Evolutionary conservation across 2,888 invertebrate species (phyloP).

Genomic region (Pristionchus exspectatus): DNA sequence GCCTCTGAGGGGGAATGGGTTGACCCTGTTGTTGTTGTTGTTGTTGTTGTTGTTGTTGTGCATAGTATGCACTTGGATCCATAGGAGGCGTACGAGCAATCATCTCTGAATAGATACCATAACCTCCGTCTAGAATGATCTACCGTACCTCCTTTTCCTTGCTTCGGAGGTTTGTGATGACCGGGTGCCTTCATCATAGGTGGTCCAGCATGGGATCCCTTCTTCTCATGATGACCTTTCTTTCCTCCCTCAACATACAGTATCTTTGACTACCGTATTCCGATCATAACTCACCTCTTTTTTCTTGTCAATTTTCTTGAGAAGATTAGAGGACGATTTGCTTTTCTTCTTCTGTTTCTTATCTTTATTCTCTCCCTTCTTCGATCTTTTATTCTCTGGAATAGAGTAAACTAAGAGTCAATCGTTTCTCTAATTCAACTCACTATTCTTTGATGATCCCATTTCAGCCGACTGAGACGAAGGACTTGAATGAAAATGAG

Average conservation of each 20-base stretch:
- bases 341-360: constrained; percentile 36
- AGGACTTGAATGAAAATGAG: neutral
- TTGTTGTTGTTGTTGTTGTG: neutral
- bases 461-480: constrained; percentile 35
- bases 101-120: neutral
- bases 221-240: constrained; percentile 9
- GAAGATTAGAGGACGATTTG: neutral
- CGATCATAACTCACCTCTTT: neutral
- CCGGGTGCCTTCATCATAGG: neutral
- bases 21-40: neutral
- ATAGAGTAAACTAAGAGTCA: neutral
- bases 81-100: neutral
- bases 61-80: neutral
- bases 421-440: neutral
- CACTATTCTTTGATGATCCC: constrained; percentile 28
- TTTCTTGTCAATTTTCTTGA: constrained; percentile 10
- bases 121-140: neutral
- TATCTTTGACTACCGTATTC: neutral
- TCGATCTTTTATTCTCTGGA: constrained; percentile 20
- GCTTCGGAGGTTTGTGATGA: constrained; percentile 12
- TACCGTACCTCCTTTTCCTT: neutral
- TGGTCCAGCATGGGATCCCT: neutral
- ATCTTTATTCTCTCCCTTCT: constrained; percentile 11
- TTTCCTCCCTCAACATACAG: neutral
- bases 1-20: constrained; percentile 10